Conservation (phyloP, 2,888 invertebrate species). For the Hesperia comma region DNA sequence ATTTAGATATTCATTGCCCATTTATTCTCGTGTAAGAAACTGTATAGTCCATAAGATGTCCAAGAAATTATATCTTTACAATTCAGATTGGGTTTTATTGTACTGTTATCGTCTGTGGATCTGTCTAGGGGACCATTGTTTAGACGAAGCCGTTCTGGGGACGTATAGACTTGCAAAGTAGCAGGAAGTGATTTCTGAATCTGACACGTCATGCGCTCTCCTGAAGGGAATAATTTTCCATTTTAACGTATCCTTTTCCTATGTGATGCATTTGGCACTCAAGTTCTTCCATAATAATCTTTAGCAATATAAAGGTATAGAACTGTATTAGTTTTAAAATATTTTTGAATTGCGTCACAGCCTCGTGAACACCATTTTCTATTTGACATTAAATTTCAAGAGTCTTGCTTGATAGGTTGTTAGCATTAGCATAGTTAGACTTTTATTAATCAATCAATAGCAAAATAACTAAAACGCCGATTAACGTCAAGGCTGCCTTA, state of each 20-base stretch:
- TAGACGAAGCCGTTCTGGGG: conserved; percentile 14
- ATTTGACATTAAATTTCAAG: too few species aligned
- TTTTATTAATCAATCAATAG: too few species aligned
- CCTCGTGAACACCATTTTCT: too few species aligned
- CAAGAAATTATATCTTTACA: conserved; percentile 13
- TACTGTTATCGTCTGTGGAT: conserved; percentile 31
- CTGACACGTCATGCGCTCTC: conserved; percentile 12
- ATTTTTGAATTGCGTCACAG: too few species aligned
- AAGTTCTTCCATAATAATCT: not conserved
- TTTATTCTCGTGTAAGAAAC: not conserved
- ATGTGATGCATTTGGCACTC: not conserved
- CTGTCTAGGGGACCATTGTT: conserved; percentile 35
- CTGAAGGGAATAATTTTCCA: conserved; percentile 25
- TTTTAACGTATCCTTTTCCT: conserved; percentile 10
- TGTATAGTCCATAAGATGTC: not conserved
- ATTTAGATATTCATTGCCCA: conserved; percentile 1
- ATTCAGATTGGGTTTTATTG: conserved; percentile 24
- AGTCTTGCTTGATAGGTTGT: too few species aligned
- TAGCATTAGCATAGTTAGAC: too few species aligned
- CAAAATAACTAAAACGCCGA: too few species aligned
- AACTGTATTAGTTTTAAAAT: not conserved
- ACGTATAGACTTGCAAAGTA: conserved; percentile 34
- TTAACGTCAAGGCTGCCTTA: too few species aligned
- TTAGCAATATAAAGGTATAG: not conserved
- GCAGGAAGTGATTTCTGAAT: conserved; percentile 27